Conservation (phyloP, 2,888 invertebrate species). For the Heteromurus nitidus region DNA sequence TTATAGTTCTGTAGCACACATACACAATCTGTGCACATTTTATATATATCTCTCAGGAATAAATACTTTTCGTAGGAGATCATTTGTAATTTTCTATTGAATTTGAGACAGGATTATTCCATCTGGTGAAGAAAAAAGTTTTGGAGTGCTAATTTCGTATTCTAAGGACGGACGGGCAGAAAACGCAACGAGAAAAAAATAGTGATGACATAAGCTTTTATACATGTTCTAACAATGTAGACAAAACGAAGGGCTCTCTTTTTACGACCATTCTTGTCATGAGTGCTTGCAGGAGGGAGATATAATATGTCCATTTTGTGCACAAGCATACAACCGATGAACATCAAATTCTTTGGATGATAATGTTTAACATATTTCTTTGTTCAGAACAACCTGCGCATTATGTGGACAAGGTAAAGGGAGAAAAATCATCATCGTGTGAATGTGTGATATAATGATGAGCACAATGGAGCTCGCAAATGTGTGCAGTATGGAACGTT, state of each 20-base stretch:
- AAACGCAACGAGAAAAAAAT: slow-evolving; percentile 52
- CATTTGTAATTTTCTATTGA: slow-evolving; percentile 18
- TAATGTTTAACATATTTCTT: slow-evolving; percentile 50
- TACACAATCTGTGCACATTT: too few relatives aligned
- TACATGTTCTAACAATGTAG: background rate
- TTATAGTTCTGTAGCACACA: too few relatives aligned
- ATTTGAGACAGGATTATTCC: slow-evolving; percentile 28
- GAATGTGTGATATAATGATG: slow-evolving; percentile 33
- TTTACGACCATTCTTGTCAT: background rate
- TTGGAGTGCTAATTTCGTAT: slow-evolving; percentile 56
- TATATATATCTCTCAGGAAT: too few relatives aligned
- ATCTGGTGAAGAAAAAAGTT: slow-evolving; percentile 19
- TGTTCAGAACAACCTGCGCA: slow-evolving; percentile 35
- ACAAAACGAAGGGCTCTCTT: slow-evolving; percentile 11
- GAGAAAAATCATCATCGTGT: slow-evolving; percentile 23
- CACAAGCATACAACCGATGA: slow-evolving; percentile 13
- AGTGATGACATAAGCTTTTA: slow-evolving; percentile 59
- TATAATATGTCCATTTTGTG: background rate
- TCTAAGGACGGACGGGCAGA: slow-evolving; percentile 50
- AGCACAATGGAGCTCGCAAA: slow-evolving; percentile 1
- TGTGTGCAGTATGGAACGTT: background rate
- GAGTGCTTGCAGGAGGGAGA: background rate
- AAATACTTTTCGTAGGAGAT: too few relatives aligned
- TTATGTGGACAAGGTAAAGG: slow-evolving; percentile 60
- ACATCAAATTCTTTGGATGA: slow-evolving; percentile 40